Conservation (phyloP, 2,888 invertebrate genomes). For the Lasioglossum marginatum region DNA sequence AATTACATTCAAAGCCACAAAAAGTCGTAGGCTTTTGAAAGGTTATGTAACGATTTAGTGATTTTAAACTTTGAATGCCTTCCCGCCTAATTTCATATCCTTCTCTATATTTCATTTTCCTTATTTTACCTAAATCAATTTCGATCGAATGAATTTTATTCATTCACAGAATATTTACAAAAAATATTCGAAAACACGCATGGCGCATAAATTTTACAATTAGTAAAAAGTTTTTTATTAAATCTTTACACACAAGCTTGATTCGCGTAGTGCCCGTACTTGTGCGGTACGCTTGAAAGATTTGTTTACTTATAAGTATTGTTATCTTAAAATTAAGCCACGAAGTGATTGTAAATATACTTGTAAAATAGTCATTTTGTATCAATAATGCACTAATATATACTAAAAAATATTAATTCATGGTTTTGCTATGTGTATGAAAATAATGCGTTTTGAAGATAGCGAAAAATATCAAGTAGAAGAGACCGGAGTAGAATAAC, state of each 20-base stretch:
- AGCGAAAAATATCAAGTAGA: background rate
- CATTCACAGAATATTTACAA: background rate
- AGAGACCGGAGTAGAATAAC: no score
- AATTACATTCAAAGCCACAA: background rate
- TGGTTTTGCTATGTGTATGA: background rate
- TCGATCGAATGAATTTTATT: conserved; percentile 3
- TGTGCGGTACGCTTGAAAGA: conserved; percentile 4
- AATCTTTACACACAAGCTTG: background rate
- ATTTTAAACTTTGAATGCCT: background rate
- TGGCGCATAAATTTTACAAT: background rate
- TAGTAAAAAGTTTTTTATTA: background rate
- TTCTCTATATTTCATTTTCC: background rate
- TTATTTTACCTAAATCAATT: background rate
- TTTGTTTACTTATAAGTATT: background rate
- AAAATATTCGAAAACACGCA: no score
- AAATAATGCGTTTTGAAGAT: background rate
- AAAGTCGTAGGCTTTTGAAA: background rate
- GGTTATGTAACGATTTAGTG: background rate
- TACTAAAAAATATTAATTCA: background rate
- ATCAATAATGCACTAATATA: background rate
- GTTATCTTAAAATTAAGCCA: background rate
- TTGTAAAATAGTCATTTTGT: background rate
- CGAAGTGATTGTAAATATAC: background rate
- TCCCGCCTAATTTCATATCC: background rate
- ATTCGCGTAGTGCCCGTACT: background rate